Percentiles rank a stretch among this genome's conserved stretches.
Conservation (phyloP, 1,140 invertebrate genomes). For the Pomacea maculata region DNA sequence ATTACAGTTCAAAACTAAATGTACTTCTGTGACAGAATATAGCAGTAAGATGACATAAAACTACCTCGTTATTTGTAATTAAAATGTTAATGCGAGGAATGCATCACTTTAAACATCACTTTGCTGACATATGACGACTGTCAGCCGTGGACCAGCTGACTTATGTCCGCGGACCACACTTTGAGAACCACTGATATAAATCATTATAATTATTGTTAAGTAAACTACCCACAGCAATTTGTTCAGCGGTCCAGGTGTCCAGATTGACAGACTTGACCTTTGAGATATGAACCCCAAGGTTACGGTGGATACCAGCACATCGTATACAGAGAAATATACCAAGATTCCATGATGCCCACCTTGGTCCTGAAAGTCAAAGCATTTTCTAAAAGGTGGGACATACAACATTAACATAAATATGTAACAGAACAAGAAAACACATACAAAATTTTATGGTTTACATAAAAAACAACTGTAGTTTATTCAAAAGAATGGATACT, state of each 20-base stretch:
- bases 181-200: no score
- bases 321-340: conserved; percentile 98
- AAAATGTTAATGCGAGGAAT: no score
- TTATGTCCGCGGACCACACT: no score
- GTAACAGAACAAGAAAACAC: not conserved
- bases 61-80: no score
- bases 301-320: conserved; percentile 97
- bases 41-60: no score
- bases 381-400: not conserved
- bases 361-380: conserved; percentile 77
- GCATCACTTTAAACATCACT: no score
- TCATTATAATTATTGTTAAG: no score
- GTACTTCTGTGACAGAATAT: no score
- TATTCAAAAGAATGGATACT: no score
- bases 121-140: no score
- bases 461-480: not conserved
- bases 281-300: conserved; percentile 97
- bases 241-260: conserved; percentile 98
- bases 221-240: conserved; percentile 76
- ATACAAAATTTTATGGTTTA: not conserved
- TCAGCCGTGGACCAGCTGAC: no score
- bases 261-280: conserved; percentile 98
- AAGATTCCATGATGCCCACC: conserved; percentile 99
- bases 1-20: no score
- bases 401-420: not conserved